A percentile compares a stretch with the other conserved stretches of the same genome.
phyloP scores from a whole-genome alignment of 1,140 invertebrate genomes.

The Drosophila kurseongensis region DNA sequence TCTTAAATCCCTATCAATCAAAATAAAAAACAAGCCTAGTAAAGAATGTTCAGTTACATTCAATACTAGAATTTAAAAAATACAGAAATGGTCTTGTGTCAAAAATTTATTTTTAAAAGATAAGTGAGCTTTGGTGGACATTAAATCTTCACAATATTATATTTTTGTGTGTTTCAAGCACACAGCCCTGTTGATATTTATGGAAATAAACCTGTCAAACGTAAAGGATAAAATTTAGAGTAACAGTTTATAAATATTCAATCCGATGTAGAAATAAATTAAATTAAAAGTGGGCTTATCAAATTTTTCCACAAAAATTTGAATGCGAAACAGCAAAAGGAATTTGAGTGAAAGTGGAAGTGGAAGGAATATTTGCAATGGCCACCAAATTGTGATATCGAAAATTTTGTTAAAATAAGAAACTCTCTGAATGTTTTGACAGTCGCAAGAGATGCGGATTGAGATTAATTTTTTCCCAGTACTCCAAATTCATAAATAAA shows the following conservation, averaged over 20 bases:
- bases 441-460: conserved; percentile 20
- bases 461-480: conserved; percentile 9
- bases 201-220: no score
- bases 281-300: background rate
- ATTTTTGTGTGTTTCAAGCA: background rate
- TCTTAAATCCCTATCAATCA: no score
- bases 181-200: no score
- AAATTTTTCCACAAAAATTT: background rate
- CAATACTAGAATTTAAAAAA: no score
- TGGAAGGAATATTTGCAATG: conserved; percentile 6
- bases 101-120: no score
- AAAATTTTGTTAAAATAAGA: conserved; percentile 1
- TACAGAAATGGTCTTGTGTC: no score
- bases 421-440: conserved; percentile 18
- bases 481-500: conserved; percentile 31
- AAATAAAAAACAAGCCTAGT: no score
- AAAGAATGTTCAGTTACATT: no score
- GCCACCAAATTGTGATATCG: background rate
- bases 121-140: background rate
- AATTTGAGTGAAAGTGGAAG: conserved; percentile 1
- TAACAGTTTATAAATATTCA: no score
- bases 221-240: background rate
- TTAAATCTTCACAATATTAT: background rate
- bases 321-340: background rate
- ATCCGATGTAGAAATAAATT: no score